These are phyloP conservation scores for Polietes domitor DNA, from an alignment of 2,888 invertebrate species.

Conservation along the genomic window DNA sequence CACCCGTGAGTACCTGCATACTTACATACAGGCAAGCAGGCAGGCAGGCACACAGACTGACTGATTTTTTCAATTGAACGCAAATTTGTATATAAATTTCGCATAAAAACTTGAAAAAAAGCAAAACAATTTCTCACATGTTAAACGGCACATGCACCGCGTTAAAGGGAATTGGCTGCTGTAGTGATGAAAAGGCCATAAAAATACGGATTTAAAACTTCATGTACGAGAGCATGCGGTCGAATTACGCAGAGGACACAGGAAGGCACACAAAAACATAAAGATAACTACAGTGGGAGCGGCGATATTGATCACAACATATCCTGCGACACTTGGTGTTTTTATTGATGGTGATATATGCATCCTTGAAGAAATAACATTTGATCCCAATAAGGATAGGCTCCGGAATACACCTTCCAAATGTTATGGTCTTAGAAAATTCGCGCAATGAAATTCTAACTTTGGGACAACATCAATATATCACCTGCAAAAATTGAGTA, in stretches of 20 bases:
- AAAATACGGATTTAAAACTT: background rate
- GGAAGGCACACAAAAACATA: background rate
- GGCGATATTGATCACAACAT: no score
- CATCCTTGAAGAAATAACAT: no score
- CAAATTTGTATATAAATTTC: slow-evolving; percentile 27
- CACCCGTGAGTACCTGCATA: background rate
- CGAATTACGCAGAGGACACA: background rate
- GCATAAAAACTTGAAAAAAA: slow-evolving; percentile 2
- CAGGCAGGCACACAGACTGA: no score
- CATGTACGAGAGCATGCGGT: background rate
- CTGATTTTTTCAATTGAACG: slow-evolving; percentile 11
- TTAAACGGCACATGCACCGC: background rate
- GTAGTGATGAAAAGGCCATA: background rate
- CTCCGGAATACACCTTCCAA: no score
- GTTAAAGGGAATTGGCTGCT: background rate
- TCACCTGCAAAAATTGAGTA: no score
- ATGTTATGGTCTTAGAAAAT: no score
- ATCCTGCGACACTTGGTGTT: no score
- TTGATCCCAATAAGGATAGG: no score
- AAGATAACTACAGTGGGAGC: no score
- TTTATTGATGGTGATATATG: no score
- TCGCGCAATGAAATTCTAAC: no score
- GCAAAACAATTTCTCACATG: slow-evolving; percentile 17
- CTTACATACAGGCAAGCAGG: background rate
- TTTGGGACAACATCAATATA: no score